Base-by-base conservation (phyloP, 2,797 vertebrate species). In the Oophaga sylvatica region DNA sequence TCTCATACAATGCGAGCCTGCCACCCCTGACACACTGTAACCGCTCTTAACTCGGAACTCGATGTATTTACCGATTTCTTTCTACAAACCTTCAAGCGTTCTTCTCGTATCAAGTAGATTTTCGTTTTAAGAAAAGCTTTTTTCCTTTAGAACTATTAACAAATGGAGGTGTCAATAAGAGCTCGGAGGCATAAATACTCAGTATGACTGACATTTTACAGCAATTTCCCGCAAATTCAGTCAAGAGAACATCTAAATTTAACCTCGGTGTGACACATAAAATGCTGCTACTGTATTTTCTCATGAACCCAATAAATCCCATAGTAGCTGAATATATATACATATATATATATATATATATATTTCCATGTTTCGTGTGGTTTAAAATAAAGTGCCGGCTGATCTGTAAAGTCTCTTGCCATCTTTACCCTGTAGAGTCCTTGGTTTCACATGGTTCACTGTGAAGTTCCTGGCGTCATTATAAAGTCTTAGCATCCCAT, bases 1-100 rank as follows among this genome's bases (percentile, higher is more conserved):
- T 41, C 60, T 11, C 15, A 1, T 41, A 63, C 59, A 41, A 62
- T 16, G 16, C 35, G 22, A 45, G 31, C 59, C 59, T 73, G 70
- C 19, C 17, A 45, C 70, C 19, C 19, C 17, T 80, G 79, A 80
- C 79, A 80, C 59, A 45, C 15, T 41, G 29, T 63, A 45, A 13
- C 10, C 6, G 10, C 79, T 45, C 59, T 63, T 45, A 15, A n/a
- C 79, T 81, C 31, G n/a, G 20, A 63, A 41, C 31, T 13, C 45
- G 41, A 45, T 22, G 31, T 63, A 41, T 80, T 80, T 80, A 45
- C 79, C 13, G 79, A 22, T 63, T 81, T 81, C 35, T 13, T n/a
- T 35, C 62, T 65, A 65, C 56, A 65, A 81, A 81, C 79, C 79
- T 81, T 81, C 79, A 81, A 80, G n/a, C 60, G 12, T 35, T 80